phyloP scores from a whole-genome alignment of 2,888 invertebrate species.

The Rugalucina vietnamica region DNA sequence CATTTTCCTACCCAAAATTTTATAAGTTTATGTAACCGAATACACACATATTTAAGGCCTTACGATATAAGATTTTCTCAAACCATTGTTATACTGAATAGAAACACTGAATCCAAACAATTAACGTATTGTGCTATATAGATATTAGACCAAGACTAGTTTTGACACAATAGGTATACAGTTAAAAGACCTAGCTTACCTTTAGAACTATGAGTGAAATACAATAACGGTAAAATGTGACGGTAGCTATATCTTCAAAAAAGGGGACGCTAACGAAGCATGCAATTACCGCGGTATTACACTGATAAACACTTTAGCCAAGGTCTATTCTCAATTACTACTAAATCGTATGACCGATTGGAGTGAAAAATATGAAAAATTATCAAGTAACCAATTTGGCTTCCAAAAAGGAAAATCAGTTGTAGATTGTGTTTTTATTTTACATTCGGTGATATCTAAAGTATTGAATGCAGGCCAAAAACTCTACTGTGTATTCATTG shows the following conservation, averaged over 20 bases:
- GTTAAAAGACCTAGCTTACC: no score
- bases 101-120: no score
- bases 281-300: slow-evolving; percentile 21
- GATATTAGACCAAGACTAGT: no score
- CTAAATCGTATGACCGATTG: slow-evolving; percentile 17
- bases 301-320: slow-evolving; percentile 20
- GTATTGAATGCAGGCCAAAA: slow-evolving; percentile 16
- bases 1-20: no score
- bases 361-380: slow-evolving; percentile 24
- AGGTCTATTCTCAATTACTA: slow-evolving; percentile 32
- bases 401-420: slow-evolving; percentile 34
- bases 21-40: no score
- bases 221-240: no score
- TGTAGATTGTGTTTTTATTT: slow-evolving; percentile 28
- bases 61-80: no score
- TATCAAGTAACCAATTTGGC: slow-evolving; percentile 31
- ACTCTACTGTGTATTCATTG: slow-evolving; percentile 31
- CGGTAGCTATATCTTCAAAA: slow-evolving; percentile 36
- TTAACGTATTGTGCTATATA: no score
- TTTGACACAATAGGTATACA: no score
- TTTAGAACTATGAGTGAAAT: no score
- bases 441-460: slow-evolving; percentile 38
- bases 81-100: no score
- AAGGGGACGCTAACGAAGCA: not conserved
- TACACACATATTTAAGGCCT: no score